Conservation (phyloP, 2,888 invertebrate species). For the Alviniconcha strummeri region DNA sequence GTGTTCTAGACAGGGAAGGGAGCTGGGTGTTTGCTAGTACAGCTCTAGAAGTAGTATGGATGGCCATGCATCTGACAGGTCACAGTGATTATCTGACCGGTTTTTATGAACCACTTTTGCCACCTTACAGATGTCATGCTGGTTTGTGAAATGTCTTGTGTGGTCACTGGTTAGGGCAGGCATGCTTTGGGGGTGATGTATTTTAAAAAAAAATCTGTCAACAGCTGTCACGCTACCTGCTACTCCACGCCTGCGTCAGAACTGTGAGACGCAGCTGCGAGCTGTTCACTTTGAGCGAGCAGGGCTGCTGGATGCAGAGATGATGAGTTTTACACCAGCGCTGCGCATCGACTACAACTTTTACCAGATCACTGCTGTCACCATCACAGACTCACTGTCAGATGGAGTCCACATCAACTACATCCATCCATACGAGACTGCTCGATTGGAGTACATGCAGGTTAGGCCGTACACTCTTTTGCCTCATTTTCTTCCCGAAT, state of each 20-base stretch:
- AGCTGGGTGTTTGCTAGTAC: too few relatives aligned
- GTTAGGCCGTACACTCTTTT: slow-evolving; percentile 26
- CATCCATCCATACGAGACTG: slow-evolving; percentile 88
- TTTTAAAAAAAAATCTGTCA: too few relatives aligned
- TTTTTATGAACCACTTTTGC: too few relatives aligned
- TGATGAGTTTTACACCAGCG: slow-evolving; percentile 78
- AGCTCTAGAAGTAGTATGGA: too few relatives aligned
- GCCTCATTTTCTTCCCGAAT: too few relatives aligned
- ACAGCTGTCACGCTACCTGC: slow-evolving; percentile 64
- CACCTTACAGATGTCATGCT: too few relatives aligned
- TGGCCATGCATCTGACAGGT: too few relatives aligned
- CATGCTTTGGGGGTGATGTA: too few relatives aligned
- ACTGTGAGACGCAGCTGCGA: slow-evolving; percentile 54
- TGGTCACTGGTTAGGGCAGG: too few relatives aligned
- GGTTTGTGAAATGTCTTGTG: too few relatives aligned
- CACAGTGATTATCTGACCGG: too few relatives aligned
- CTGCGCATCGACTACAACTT: slow-evolving; percentile 79
- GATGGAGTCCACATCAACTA: slow-evolving; percentile 96
- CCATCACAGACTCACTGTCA: slow-evolving; percentile 88
- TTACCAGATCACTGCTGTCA: slow-evolving; percentile 74
- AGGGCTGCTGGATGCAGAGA: slow-evolving; percentile 93
- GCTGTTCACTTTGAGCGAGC: slow-evolving; percentile 76
- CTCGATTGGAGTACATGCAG: slow-evolving; percentile 85
- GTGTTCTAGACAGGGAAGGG: too few relatives aligned
- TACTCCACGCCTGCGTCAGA: slow-evolving; percentile 50